Evolutionary conservation across 1,140 invertebrate genomes (phyloP), one percentile per base, ranked within the genome.

Genomic region (Gonioctena quinquepunctata): DNA sequence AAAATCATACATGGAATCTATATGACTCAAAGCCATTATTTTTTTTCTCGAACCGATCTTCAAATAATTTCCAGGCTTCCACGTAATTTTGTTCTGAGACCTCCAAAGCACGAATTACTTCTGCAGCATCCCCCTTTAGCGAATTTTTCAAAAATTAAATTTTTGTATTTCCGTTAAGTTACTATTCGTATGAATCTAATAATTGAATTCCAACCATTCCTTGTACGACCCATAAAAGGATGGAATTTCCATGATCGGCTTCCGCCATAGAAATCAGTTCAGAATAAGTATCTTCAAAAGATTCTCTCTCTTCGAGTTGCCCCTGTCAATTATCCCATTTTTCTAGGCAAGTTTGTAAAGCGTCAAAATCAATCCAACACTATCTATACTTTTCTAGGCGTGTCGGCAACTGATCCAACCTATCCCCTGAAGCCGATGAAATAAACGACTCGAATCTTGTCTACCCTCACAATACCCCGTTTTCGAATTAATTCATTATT

Each of bases 11-110:
- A 68, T 13, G 4, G 66, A 33, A 21, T 68, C 56, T 7, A 71
- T 18, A 66, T 62, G 70, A n/a, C 21, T 64, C 11, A 23, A 21
- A 4, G 62, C 23, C 11, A 72, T 13, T n/a, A 69, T 54, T 26
- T 13, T 68, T 66, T 61, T 72, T 72, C 25, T 72, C 28, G 52
- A 57, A 69, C 3, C 71, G 13, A 33, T 69, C 61, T 33, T 50
- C 42, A 7, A 69, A 48, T 16, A 57, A 8, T 6, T 50, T 54
- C 67, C 66, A 72, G 5, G 70, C 70, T 16, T 61, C 33, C 5
- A 6, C 3, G 65, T 69, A 69, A 66, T 69, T 69, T 16, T 5
- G 21, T 22, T 21, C 61, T 4, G 52, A 62, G 22, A 68, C 68
- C 56, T 71, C 70, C 8, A 71, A 28, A 13, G 63, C 25, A 7